These are phyloP conservation scores for Agrochola litura DNA, from an alignment of 2,888 invertebrate species.

Conservation along the genomic window DNA sequence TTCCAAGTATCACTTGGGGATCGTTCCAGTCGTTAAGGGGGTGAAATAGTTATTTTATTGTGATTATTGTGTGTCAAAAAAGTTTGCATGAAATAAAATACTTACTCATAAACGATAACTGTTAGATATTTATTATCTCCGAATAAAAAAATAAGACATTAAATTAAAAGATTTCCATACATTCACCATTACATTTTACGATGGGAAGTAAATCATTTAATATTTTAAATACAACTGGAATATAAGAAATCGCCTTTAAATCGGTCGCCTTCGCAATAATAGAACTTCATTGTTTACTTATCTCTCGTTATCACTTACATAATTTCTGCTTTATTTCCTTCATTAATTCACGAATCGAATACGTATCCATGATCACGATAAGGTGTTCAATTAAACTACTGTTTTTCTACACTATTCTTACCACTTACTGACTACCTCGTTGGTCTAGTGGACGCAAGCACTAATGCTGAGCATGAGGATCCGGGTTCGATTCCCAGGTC, in stretches of 20 bases:
- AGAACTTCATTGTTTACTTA: constrained; percentile 1
- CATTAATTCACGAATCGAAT: constrained; percentile 24
- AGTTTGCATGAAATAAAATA: constrained; percentile 15
- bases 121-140: background rate
- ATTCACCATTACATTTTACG: background rate
- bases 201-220: background rate
- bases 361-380: constrained; percentile 4
- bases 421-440: background rate
- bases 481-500: background rate
- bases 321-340: constrained; percentile 25
- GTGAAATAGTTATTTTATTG: constrained; percentile 15
- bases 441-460: background rate
- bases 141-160: too few relatives aligned
- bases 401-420: background rate
- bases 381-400: background rate
- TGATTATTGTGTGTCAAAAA: background rate
- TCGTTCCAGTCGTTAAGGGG: constrained; percentile 27
- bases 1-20: constrained; percentile 23
- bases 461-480: background rate
- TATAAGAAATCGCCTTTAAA: background rate
- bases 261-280: background rate
- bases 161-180: background rate
- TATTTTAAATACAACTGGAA: background rate
- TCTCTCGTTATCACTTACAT: constrained; percentile 18
- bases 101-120: background rate